Base-by-base conservation (phyloP, 2,888 invertebrate genomes). In the Pomacea canaliculata region DNA sequence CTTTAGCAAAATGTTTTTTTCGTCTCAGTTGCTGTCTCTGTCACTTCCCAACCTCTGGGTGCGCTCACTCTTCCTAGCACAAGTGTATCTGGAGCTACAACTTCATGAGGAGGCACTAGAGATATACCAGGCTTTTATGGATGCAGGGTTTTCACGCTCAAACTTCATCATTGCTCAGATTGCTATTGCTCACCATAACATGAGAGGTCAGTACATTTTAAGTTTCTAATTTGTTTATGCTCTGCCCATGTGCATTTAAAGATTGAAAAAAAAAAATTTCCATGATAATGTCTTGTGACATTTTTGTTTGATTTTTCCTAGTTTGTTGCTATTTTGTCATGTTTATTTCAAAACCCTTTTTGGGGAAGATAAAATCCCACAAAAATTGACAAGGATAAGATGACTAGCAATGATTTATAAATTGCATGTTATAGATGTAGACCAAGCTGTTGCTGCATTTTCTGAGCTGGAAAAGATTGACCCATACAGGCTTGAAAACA, bases 401-500 rank as follows among this genome's bases (percentile, higher is more conserved):
- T 56, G 51, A 56, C 51, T 8, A 56, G 51, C 12, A 10, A 4
- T 56, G 8, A 56, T 13, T 63, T 63, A 63, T 19, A 63, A 63
- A 63, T 63, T 13, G 49, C 46, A 23, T 12, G 23, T 9, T 93
- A 73, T 90, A 96, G 97, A 97, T 92, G 95, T 97, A 37, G 97
- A 96, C 86, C 94, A 95, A 84, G 97, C 98, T 0, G 94, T 97
- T 75, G 93, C 94, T 80, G 93, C 95, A 71, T 99, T 98, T 89
- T 94, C 95, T 88, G 93, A 94, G 80, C 93, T 99, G 51, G 94
- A 95, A 83, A 94, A 94, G 84, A 92, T 93, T 85, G 99, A 99
- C 92, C 99, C 99, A 0, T 98, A 94, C 90, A 93, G 98, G 67
- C 92, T 99, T 62, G 98, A 99, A 87, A 96, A 98, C 90, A 95